Conservation (phyloP, 2,113 vertebrate genomes). For the Chloroceryle aenea region DNA sequence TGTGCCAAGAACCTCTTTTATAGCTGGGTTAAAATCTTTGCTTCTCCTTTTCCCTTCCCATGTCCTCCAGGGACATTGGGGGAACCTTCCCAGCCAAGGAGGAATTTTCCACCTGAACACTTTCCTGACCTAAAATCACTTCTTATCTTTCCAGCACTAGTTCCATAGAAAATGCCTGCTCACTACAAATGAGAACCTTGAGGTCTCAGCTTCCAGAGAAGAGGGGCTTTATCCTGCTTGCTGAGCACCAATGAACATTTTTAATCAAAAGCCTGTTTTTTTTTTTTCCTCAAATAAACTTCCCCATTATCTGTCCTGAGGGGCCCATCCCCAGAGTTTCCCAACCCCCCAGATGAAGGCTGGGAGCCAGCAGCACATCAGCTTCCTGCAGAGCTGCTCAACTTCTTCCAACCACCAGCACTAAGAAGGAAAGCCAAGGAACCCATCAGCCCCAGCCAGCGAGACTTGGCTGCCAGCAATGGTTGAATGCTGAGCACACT, state of each 20-base stretch:
- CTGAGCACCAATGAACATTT: background rate
- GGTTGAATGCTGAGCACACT: slow-evolving; percentile 5
- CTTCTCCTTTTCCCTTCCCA: background rate
- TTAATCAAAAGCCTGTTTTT: background rate
- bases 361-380: slow-evolving; percentile 33
- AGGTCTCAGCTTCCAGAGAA: background rate
- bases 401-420: slow-evolving; percentile 22
- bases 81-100: slow-evolving; percentile 21
- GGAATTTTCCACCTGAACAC: slow-evolving; percentile 53
- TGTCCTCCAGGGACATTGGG: background rate
- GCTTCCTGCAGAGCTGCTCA: slow-evolving; percentile 41
- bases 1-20: background rate
- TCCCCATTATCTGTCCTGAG: background rate
- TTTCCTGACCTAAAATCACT: slow-evolving; percentile 36
- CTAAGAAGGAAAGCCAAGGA: background rate
- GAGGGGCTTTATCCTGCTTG: background rate
- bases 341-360: background rate
- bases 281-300: background rate
- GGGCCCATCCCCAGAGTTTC: background rate
- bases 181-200: background rate
- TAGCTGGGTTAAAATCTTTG: background rate
- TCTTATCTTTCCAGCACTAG: slow-evolving; percentile 1
- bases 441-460: background rate
- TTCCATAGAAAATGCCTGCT: background rate
- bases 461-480: background rate